A percentile compares a stretch with the other conserved stretches of the same genome.
These are phyloP conservation scores for Chaetodon trifasciatus DNA, from an alignment of 2,797 vertebrate species.

Conservation along the genomic window DNA sequence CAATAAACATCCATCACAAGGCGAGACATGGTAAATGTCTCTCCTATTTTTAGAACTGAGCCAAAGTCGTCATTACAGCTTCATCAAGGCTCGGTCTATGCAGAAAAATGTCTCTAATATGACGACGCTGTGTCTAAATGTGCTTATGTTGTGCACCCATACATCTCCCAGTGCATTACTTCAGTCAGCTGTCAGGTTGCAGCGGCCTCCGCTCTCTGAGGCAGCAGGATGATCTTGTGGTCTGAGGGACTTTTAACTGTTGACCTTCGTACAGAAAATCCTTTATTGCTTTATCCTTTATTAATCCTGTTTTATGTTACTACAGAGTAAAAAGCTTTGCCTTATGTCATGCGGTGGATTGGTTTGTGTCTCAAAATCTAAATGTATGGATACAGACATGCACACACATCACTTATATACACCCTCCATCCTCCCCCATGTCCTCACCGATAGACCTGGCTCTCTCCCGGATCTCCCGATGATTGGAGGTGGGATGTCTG, in stretches of 20 bases:
- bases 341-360: not conserved
- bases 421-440: not conserved
- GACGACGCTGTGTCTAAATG: constrained; percentile 15
- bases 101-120: constrained; percentile 44
- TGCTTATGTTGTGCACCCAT: not conserved
- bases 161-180: constrained; percentile 14
- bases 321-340: constrained; percentile 10
- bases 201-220: not conserved
- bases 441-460: constrained; percentile 82
- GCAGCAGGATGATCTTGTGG: constrained; percentile 4
- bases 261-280: constrained; percentile 14
- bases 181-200: not conserved
- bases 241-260: constrained; percentile 25
- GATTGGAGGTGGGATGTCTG: constrained; percentile 90
- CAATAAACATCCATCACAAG: constrained; percentile 81
- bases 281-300: constrained; percentile 2
- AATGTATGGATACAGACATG: not conserved
- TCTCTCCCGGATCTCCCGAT: constrained; percentile 93
- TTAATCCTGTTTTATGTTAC: not conserved
- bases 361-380: not conserved
- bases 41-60: constrained; percentile 80
- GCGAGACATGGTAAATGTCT: constrained; percentile 74
- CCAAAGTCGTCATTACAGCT: constrained; percentile 57
- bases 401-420: not conserved
- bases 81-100: constrained; percentile 56